Conservation (phyloP, 2,888 invertebrate species). For the Drosophila nigricruria region DNA sequence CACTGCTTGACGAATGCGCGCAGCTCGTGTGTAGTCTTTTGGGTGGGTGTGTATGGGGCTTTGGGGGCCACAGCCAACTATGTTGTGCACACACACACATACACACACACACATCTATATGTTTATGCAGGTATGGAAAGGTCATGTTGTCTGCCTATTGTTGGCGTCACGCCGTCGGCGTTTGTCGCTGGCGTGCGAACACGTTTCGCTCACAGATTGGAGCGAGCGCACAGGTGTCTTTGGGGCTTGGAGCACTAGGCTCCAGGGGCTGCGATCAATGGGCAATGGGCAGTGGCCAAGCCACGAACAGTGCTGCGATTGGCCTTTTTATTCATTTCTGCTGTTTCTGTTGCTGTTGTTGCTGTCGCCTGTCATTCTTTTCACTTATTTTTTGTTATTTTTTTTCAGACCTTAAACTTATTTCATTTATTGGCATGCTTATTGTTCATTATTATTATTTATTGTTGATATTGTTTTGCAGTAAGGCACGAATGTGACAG, state of each 20-base stretch:
- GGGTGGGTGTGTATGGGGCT: conserved; percentile 62
- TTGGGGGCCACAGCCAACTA: conserved; percentile 44
- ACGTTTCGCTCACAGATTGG: conserved; percentile 68
- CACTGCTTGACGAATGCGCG: conserved; percentile 47
- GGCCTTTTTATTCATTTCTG: conserved; percentile 45
- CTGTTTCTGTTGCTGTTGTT: conserved; percentile 29
- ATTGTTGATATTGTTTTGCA: conserved; percentile 13
- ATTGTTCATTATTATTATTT: conserved; percentile 53
- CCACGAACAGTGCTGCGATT: conserved; percentile 57
- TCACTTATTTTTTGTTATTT: conserved; percentile 22
- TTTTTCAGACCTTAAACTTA: conserved; percentile 39
- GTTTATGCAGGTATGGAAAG: conserved; percentile 52
- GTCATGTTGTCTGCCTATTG: conserved; percentile 71
- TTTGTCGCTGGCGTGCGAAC: conserved; percentile 69
- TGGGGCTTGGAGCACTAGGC: conserved; percentile 20
- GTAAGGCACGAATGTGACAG: conserved; percentile 48
- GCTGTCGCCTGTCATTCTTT: conserved; percentile 65
- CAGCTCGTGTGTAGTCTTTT: conserved; percentile 40
- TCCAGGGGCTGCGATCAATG: conserved; percentile 47
- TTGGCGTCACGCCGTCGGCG: conserved; percentile 61
- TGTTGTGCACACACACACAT: conserved; percentile 16
- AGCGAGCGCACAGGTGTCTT: conserved; percentile 73
- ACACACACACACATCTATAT: conserved; percentile 4
- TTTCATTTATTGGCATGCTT: conserved; percentile 71
- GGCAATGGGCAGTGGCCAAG: conserved; percentile 44